A percentile compares a stretch with the other conserved stretches of the same genome.
Conservation (phyloP, 2,113 vertebrate genomes). For the Phocoena sinus region DNA sequence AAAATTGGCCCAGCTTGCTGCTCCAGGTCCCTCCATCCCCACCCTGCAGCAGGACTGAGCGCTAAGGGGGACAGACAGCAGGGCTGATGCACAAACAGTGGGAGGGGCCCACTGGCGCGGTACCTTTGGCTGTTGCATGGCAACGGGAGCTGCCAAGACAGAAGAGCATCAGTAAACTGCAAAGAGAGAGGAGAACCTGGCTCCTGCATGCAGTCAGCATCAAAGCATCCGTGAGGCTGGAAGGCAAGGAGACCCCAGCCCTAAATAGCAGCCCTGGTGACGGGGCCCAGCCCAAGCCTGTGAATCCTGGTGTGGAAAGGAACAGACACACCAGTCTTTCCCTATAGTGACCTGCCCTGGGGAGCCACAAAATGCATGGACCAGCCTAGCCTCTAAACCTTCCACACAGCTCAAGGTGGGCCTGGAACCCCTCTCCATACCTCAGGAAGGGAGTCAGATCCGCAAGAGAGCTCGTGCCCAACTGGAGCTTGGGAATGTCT, state of each 20-base stretch:
- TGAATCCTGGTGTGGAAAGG: background rate
- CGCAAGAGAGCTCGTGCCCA: rapidly evolving
- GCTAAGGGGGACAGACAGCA: background rate
- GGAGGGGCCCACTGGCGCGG: background rate
- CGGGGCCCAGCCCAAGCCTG: no score
- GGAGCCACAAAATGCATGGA: background rate
- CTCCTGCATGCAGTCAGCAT: background rate
- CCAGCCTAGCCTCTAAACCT: background rate
- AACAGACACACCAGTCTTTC: background rate
- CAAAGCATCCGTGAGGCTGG: rapidly evolving
- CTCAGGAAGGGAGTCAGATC: background rate
- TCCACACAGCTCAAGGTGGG: rapidly evolving
- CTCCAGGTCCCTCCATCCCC: background rate
- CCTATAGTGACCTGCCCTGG: background rate
- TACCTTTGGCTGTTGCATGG: background rate
- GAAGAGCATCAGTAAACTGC: rapidly evolving
- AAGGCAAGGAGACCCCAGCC: background rate
- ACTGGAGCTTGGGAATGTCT: background rate
- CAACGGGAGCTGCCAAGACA: rapidly evolving
- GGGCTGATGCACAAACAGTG: background rate
- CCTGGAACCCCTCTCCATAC: background rate
- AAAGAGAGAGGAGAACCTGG: background rate
- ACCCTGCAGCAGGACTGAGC: background rate
- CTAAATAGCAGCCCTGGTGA: background rate
- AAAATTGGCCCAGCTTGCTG: background rate